Evolutionary conservation across 2,797 vertebrate species (phyloP).

Genomic region (Silurus lanzhouensis): DNA sequence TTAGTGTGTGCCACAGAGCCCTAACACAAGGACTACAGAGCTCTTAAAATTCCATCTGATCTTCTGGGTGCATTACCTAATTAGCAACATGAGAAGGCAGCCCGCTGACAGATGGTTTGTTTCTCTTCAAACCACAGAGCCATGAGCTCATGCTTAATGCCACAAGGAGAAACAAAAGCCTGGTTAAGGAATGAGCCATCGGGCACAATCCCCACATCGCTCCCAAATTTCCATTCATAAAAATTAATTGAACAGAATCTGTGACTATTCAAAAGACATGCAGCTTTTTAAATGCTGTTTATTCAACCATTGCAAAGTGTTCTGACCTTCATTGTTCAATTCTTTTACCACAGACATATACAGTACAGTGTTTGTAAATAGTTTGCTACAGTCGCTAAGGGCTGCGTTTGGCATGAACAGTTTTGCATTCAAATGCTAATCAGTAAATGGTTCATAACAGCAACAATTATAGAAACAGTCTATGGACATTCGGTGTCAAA

Average conservation of each 20-base stretch:
- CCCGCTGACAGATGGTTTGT: constrained; percentile 24
- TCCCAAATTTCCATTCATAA: constrained; percentile 34
- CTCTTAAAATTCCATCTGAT: constrained; percentile 29
- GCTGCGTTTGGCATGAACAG: too few species aligned
- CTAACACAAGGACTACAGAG: not conserved
- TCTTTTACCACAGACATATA: not conserved
- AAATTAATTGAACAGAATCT: constrained; percentile 49
- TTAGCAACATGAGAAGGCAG: constrained; percentile 30
- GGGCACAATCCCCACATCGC: constrained; percentile 19
- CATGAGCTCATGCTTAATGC: constrained; percentile 16
- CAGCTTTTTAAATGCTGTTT: not conserved
- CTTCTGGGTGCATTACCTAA: constrained; percentile 39
- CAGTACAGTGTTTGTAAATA: too few species aligned
- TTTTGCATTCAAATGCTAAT: too few species aligned
- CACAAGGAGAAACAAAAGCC: not conserved
- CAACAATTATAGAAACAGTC: too few species aligned
- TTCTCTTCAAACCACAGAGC: constrained; percentile 13
- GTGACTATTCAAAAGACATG: not conserved
- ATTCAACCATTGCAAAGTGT: not conserved
- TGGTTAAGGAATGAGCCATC: constrained; percentile 23
- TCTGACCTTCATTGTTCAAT: not conserved
- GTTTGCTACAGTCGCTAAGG: too few species aligned
- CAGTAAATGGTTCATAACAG: too few species aligned
- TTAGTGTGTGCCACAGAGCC: not conserved
- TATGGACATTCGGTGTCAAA: too few species aligned